These are phyloP conservation scores for Callaeas wilsoni DNA, from an alignment of 2,113 vertebrate species.

Conservation along the genomic window DNA sequence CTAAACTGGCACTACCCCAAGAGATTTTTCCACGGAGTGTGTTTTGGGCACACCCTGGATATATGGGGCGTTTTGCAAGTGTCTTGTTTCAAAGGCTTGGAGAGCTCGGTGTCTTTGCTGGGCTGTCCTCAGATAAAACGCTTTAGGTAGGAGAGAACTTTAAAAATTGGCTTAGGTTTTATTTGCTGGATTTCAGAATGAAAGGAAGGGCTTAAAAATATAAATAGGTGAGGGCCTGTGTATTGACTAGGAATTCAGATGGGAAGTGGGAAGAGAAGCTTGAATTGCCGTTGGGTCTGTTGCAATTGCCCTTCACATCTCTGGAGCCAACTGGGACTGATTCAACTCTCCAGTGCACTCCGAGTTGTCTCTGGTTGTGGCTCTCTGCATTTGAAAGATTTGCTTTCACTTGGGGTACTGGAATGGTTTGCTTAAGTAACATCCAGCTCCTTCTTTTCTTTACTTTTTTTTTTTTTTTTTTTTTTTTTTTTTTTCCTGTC, in stretches of 20 bases:
- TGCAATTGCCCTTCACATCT: not conserved
- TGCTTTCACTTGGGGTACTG: not conserved
- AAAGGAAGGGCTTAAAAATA: not conserved
- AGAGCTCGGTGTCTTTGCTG: not conserved
- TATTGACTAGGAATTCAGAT: not conserved
- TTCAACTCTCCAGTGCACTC: not conserved
- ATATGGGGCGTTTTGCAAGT: conserved; percentile 10
- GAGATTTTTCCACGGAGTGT: conserved; percentile 25
- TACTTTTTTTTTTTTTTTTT: not conserved
- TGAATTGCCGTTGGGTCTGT: not conserved
- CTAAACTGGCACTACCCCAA: conserved; percentile 31
- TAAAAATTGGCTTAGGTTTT: not conserved
- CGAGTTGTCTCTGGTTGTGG: not conserved
- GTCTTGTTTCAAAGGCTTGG: conserved; percentile 4
- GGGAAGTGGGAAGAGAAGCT: not conserved
- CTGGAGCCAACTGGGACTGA: not conserved
- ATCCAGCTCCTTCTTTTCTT: not conserved
- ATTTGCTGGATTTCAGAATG: not conserved
- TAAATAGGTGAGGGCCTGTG: not conserved
- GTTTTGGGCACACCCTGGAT: conserved; percentile 53
- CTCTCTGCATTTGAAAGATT: not conserved
- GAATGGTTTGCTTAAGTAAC: not conserved
- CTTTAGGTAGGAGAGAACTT: not conserved
- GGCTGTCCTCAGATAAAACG: accelerated
- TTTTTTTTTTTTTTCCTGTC: too few relatives aligned